Base-by-base conservation (phyloP, 2,888 invertebrate species). In the Zelleria hepariella region DNA sequence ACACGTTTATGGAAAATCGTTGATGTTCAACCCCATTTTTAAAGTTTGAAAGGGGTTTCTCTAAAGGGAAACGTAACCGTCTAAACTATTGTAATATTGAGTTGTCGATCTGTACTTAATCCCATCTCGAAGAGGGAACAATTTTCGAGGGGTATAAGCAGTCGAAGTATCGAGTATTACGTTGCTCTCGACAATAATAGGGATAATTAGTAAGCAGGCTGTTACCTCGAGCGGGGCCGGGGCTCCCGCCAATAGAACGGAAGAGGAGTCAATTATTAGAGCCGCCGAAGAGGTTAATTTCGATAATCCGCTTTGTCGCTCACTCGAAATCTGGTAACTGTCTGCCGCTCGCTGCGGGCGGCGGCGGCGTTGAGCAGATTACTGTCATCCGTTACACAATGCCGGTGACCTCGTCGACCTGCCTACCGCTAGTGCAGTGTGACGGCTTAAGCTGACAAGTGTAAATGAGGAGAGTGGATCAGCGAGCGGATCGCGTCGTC, bases 271-370 rank as follows among this genome's bases (percentile, higher is more conserved):
- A 76, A 81, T 85, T 79, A 80, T 82, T 80, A 79, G 70, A 42
- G 67, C 70, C 70, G 74, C 65, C 78, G 80, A 80, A 80, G 82
- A 83, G 82, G 85, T 82, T 84, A 83, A 86, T 85, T 81, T 83
- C 74, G 75, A 79, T 85, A 85, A 86, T 82, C 83, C 79, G 73
- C 79, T 85, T 84, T 78, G 69, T 70, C 71, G 70, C 72, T 75
- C 74, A 64, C 65, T 71, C 69, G 69, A 71, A 78, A 78, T 75
- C 73, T 73, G 71, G 60, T 63, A 51, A 47, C n/a, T 18, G 42
- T 53, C 60, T 55, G 64, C 62, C 59, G 62, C 53, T 48, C 60
- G 58, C 57, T 58, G 58, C 63, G 59, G 56, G 59, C 63, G 67
- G 15, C 2, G 32, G 10, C 58, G 32, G 57, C 58, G 59, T 23